Percentiles rank a stretch among this genome's conserved stretches.
Evolutionary conservation across 2,888 invertebrate genomes (phyloP).

Genomic region (Trimorus sp.): DNA sequence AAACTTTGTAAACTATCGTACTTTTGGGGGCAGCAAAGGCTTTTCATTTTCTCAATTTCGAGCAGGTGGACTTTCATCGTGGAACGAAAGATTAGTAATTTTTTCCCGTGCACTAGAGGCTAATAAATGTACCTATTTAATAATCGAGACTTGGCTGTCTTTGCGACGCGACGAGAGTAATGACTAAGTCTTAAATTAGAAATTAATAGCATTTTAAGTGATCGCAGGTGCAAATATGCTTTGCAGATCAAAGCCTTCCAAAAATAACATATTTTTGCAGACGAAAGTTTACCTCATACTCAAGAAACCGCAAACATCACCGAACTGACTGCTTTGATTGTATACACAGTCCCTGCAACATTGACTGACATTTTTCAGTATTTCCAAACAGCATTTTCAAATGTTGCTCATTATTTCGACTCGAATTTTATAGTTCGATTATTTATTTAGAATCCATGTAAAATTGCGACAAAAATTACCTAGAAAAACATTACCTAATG

Average conservation of each 20-base stretch:
- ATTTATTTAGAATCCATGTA: no score
- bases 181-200: slow-evolving; percentile 62
- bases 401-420: no score
- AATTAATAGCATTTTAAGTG: slow-evolving; percentile 62
- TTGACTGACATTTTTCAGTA: slow-evolving; percentile 9
- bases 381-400: no score
- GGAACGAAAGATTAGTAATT: not conserved
- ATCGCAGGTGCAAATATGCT: slow-evolving; percentile 58
- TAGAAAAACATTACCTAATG: no score
- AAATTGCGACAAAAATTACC: no score
- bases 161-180: slow-evolving; percentile 57
- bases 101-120: slow-evolving; percentile 53
- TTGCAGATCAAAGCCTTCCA: slow-evolving; percentile 60
- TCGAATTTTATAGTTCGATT: no score
- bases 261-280: slow-evolving; percentile 9
- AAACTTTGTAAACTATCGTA: no score
- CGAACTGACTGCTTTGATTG: not conserved
- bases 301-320: not conserved
- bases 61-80: no score
- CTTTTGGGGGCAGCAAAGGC: no score
- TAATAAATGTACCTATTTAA: slow-evolving; percentile 55
- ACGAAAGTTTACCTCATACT: not conserved
- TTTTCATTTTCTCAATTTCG: no score
- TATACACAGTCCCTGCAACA: slow-evolving; percentile 2
- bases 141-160: slow-evolving; percentile 49